Base-by-base conservation (phyloP, 2,113 vertebrate species). In the Chroicocephalus ridibundus region DNA sequence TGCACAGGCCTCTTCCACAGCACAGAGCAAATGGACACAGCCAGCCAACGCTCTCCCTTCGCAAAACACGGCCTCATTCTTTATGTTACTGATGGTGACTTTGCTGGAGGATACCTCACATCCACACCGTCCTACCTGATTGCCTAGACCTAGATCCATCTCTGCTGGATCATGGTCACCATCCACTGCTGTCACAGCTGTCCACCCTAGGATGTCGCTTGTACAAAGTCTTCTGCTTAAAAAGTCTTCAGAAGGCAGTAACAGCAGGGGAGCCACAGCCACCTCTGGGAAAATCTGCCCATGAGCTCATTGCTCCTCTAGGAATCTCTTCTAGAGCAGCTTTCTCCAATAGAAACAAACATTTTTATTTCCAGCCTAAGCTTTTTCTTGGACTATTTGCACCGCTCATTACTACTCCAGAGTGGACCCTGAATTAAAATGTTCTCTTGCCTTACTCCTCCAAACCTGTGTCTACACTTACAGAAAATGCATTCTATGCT, bases 241-340 rank as follows among this genome's bases (percentile, higher is more conserved):
- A 68, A 66, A 65, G 38, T 14, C 15, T n/a, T 36, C 40, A 68
- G 32, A 78, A 78, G 8, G 24, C 40, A 77, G 15, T 44, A 61
- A 61, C 9, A 60, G 25, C 0, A 0, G 8, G 16, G 17, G 15
- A 74, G 12, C 3, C 3, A 13, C 44, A 65, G 26, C 13, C 62
- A 44, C 12, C 36, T 44, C 65, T 22, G 36, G 32, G 47, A 44
- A 82, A 92, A 84, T 22, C 69, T 44, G 26, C 51, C 52, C 26
- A 34, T 1, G 1, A 65, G 22, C 38, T 76, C 22, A 60, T 29
- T 84, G 55, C 4, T 34, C 7, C 38, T 54, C 62, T 29, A 47
- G 18, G 44, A 76, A 54, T 75, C 44, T 52, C 49, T 58, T 88
- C 62, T 65, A 26, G 20, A 76, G 46, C 26, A 76, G 51, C 21